Conservation (phyloP, 2,888 invertebrate species). For the Ophioninae sp. region DNA sequence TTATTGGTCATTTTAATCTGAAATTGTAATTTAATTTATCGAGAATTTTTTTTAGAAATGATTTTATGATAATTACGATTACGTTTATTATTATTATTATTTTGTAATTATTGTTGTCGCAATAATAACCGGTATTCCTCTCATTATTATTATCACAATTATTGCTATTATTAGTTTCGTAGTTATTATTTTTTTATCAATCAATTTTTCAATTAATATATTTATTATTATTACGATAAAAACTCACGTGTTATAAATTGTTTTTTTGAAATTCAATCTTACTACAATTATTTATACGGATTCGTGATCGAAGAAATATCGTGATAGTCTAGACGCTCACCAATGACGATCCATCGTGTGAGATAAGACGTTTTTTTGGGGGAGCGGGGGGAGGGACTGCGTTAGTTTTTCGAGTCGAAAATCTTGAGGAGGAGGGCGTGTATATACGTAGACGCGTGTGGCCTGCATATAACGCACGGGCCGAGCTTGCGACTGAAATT, state of each 20-base stretch:
- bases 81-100: too few relatives aligned
- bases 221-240: background rate
- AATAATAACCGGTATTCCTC: too few relatives aligned
- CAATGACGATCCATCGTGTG: background rate
- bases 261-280: background rate
- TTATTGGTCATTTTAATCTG: background rate
- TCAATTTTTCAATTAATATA: background rate
- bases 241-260: background rate
- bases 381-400: background rate
- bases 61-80: background rate
- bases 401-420: background rate
- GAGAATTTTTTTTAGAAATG: too few relatives aligned
- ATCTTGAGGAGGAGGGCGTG: background rate
- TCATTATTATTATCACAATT: too few relatives aligned
- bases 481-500: slow-evolving; percentile 52
- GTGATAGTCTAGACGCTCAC: background rate
- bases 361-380: background rate
- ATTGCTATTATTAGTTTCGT: too few relatives aligned
- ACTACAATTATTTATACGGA: background rate
- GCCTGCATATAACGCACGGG: background rate
- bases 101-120: too few relatives aligned
- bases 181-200: too few relatives aligned
- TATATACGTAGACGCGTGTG: slow-evolving; percentile 11
- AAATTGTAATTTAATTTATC: background rate
- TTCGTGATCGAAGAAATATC: background rate